Base-by-base conservation (phyloP, 2,797 vertebrate genomes). In the Poecilia gillii region DNA sequence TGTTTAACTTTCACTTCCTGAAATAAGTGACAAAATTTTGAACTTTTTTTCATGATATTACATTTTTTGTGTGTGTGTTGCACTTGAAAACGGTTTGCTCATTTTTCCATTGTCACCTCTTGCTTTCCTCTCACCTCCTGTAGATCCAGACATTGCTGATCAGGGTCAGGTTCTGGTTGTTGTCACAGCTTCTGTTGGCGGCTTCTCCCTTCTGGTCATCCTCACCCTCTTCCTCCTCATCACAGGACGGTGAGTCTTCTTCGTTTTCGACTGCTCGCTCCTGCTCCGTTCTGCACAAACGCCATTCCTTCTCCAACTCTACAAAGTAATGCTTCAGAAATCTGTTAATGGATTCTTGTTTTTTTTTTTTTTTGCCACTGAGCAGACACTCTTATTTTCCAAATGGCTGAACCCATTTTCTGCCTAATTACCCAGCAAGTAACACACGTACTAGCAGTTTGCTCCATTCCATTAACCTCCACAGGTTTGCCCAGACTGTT, bases 171-270 rank as follows among this genome's bases (percentile, higher is more conserved):
- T 99, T 81, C 96, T 99, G 73, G 98, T 99, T 77, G 97, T 99
- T 43, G 98, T 98, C 88, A 99, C 98, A 0, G 98, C 98, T 0
- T 97, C 98, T 2, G 98, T 99, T 4, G 98, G 98, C 41, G 98
- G 98, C 82, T 99, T 99, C 92, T 98, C 98, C 51, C 96, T 99
- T 31, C 90, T 99, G 28, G 96, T 99, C 93, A 99, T 99, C 90
- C 98, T 99, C 53, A 99, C 98, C 23, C 95, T 99, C 80, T 99
- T 99, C 94, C 98, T 99, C 91, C 96, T 99, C 81, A 99, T 99
- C 94, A 99, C 98, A 62, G 98, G 98, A 81, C 96, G 98, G 98
- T 99, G 96, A 95, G 76, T 80, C 20, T 20, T 25, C 9, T 23
- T 14, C 5, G 33, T 8, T 31, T 70, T 51, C 76, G n/a, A 64